Evolutionary conservation across 1,140 invertebrate species (phyloP), one percentile per base, ranked within the genome.

Genomic region (Acyrthosiphon pisum): DNA sequence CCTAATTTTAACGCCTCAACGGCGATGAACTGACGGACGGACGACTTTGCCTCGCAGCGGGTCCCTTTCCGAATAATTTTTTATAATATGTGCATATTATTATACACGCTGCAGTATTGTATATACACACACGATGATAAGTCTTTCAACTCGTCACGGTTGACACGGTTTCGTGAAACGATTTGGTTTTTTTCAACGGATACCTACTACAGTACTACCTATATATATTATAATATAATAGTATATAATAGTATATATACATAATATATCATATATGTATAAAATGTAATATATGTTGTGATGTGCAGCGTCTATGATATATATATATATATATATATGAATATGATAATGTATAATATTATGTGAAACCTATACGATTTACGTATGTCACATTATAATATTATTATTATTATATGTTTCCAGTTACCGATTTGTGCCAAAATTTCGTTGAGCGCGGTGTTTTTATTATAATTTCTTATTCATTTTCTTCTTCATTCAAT

Each of bases 1-100:
- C 88, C 88, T 89, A 89, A 56, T 89, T 89, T 89, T 56, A 56
- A 89, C 88, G 88, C 88, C 88, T 37, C 88, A 11, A 18, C 88
- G 88, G 22, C 48, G 48, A 9, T 68, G 26, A 3, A 60, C 26
- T 30, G 60, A 60, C 30, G 30, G 9, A 76, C 60, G 30, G 60
- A 76, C 60, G 60, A 76, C 60, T n/a, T 22, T 7, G 60, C 30
- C 48, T 50, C 35, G 18, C 18, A 30, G 6, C 48, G n/a, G 20
- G 48, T 37, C 35, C 48, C 50, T 56, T 26, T 50, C 48, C 50
- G 50, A 23, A 53, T 22, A 89, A 76, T 76, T 76, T 76, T 30
- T 14, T 76, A 76, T 76, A n/a, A 76, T n/a, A 76, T 76, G 60
- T 76, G 60, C 60, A 76, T n/a, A 76, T 35, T 18, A 76, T n/a